These are phyloP conservation scores for Alcis repandata DNA, from an alignment of 2,888 invertebrate species.

Conservation along the genomic window DNA sequence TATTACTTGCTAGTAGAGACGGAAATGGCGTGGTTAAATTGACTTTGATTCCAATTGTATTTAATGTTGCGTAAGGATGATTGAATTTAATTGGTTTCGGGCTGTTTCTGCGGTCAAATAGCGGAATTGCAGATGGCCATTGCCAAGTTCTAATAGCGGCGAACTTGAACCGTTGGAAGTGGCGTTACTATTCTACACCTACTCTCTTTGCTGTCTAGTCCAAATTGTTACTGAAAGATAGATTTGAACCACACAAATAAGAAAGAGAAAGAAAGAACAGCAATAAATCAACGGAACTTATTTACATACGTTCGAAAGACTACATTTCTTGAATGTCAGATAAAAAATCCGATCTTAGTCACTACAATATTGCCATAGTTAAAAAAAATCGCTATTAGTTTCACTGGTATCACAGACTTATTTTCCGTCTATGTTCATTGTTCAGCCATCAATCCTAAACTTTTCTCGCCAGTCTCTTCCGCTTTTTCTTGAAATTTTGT, in stretches of 20 bases:
- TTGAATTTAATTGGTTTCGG: constrained; percentile 67
- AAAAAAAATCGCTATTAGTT: background rate
- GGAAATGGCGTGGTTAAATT: constrained; percentile 40
- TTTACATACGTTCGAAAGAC: too few species aligned
- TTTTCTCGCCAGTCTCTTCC: background rate
- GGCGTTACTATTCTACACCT: background rate
- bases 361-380: too few species aligned
- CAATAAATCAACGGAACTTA: too few species aligned
- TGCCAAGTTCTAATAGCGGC: constrained; percentile 44
- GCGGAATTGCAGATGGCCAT: constrained; percentile 50
- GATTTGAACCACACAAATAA: too few species aligned
- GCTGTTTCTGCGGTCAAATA: constrained; percentile 48
- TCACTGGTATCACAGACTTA: too few species aligned
- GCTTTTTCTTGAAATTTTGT: background rate
- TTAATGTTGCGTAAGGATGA: constrained; percentile 64
- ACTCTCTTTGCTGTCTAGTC: background rate
- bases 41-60: constrained; percentile 52
- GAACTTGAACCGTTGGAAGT: constrained; percentile 10
- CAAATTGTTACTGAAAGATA: background rate
- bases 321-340: too few species aligned
- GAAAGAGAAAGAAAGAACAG: too few species aligned
- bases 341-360: too few species aligned
- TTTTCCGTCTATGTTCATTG: background rate
- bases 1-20: constrained; percentile 41
- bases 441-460: background rate